Conservation (phyloP, 2,113 vertebrate genomes). For the Chrysochloris asiatica region DNA sequence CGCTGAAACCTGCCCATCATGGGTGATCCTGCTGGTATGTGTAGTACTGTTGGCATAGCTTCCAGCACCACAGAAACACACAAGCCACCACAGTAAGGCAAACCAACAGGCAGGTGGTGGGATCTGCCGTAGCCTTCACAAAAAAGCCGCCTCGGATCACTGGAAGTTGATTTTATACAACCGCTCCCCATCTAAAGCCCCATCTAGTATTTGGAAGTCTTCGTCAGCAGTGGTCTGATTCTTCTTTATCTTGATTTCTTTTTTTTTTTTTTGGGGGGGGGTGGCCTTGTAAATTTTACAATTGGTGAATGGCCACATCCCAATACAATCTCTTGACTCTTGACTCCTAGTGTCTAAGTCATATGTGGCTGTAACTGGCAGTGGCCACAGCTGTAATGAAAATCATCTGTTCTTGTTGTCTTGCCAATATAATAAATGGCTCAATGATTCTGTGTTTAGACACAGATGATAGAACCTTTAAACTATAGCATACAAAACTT, state of each 20-base stretch:
- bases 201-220: not conserved
- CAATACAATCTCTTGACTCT: not conserved
- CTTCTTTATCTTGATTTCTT: not conserved
- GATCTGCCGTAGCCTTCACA: not conserved
- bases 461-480: not conserved
- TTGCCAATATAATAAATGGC: not conserved
- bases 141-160: not conserved
- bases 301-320: not conserved
- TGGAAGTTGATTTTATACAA: not conserved
- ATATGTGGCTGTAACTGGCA: not conserved
- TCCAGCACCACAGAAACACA: not conserved
- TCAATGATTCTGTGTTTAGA: not conserved
- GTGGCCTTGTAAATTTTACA: not conserved
- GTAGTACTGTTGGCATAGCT: not conserved
- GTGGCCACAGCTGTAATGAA: not conserved
- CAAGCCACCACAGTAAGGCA: not conserved
- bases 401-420: not conserved
- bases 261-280: too few species aligned
- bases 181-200: not conserved
- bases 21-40: not conserved
- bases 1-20: not conserved
- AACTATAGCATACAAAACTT: not conserved
- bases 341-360: not conserved
- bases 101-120: not conserved
- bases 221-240: rapidly evolving